Conservation (phyloP, 2,797 vertebrate species). For the Apogon hyalosoma region DNA sequence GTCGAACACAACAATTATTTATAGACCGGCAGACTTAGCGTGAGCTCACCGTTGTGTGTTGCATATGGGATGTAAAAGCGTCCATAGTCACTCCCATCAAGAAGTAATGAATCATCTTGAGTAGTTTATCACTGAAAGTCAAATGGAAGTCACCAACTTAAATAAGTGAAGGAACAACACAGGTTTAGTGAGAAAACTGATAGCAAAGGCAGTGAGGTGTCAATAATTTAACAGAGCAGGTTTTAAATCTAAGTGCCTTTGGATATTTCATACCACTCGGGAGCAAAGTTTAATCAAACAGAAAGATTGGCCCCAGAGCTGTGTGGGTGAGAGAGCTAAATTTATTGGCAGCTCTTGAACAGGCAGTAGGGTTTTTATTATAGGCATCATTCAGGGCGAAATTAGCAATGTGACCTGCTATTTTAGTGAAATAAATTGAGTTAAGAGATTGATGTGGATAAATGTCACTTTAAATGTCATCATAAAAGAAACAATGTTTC, state of each 20-base stretch:
- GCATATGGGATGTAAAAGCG: constrained; percentile 51
- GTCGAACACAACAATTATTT: constrained; percentile 64
- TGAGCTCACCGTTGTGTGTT: constrained; percentile 32
- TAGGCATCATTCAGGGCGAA: constrained; percentile 75
- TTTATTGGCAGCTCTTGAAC: constrained; percentile 78
- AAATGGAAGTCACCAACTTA: constrained; percentile 52
- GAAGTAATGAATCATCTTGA: constrained; percentile 18
- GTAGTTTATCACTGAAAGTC: constrained; percentile 53
- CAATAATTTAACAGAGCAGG: constrained; percentile 73
- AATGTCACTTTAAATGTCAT: constrained; percentile 82
- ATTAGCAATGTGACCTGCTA: constrained; percentile 77
- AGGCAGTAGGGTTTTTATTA: constrained; percentile 78
- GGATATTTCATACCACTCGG: constrained; percentile 72
- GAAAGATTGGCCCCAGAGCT: constrained; percentile 73
- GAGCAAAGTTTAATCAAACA: constrained; percentile 82
- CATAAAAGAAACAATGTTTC: constrained; percentile 52
- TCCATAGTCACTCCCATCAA: constrained; percentile 13
- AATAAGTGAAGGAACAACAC: constrained; percentile 49
- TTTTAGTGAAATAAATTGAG: constrained; percentile 75
- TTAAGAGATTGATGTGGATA: constrained; percentile 72
- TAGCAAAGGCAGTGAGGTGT: constrained; percentile 62
- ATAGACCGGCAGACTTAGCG: constrained; percentile 39
- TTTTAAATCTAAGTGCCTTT: constrained; percentile 77
- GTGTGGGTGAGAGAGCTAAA: constrained; percentile 65
- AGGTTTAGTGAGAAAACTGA: constrained; percentile 50